These are phyloP conservation scores for Amblyopsis rosae DNA, from an alignment of 2,113 vertebrate genomes.

Conservation along the genomic window DNA sequence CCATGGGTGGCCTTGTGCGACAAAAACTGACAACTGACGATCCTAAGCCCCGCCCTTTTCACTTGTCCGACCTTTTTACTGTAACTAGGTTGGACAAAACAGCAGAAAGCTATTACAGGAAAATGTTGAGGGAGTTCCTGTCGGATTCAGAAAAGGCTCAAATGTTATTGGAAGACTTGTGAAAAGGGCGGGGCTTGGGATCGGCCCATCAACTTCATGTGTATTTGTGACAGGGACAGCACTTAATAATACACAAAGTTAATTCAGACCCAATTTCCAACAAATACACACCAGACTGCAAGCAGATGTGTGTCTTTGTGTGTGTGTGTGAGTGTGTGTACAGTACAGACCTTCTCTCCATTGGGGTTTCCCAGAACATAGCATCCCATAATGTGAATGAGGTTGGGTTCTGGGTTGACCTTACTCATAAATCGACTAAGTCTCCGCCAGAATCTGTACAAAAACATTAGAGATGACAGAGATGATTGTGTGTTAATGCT, in stretches of 20 bases:
- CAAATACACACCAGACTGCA: neutral
- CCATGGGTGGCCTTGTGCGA: too few species aligned
- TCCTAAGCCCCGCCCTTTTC: too few species aligned
- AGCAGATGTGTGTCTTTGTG: neutral
- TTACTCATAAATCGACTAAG: slow-evolving; percentile 97
- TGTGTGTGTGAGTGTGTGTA: neutral
- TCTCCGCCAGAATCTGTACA: slow-evolving; percentile 92
- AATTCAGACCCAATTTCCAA: neutral
- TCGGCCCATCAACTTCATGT: neutral
- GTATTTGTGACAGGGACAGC: neutral
- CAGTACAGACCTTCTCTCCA: slow-evolving; percentile 89
- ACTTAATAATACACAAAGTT: neutral
- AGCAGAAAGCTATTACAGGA: too few species aligned
- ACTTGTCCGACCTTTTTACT: too few species aligned
- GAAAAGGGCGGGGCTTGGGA: too few species aligned
- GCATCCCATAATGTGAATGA: slow-evolving; percentile 97
- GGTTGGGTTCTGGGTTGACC: slow-evolving; percentile 93
- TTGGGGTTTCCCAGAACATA: slow-evolving; percentile 98
- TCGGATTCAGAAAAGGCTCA: too few species aligned
- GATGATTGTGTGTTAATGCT: too few species aligned
- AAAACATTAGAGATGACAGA: slow-evolving; percentile 1
- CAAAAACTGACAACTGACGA: neutral
- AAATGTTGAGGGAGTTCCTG: too few species aligned
- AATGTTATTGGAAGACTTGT: too few species aligned
- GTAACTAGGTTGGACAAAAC: too few species aligned